phyloP scores from a whole-genome alignment of 2,797 vertebrate species.

The Neopelma chrysocephalum region DNA sequence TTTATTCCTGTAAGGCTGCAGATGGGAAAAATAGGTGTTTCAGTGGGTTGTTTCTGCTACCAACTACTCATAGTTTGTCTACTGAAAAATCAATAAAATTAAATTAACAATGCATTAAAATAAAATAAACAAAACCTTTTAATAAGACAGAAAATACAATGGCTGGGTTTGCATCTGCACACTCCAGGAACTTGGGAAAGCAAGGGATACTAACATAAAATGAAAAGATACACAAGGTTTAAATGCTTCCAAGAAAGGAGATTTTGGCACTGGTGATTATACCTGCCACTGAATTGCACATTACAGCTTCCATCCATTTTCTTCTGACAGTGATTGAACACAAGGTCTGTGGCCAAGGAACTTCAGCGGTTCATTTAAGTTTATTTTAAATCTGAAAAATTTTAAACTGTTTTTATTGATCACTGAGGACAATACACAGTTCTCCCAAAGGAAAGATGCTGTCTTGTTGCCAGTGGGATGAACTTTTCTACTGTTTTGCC shows the following conservation, averaged over 20 bases:
- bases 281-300: background rate
- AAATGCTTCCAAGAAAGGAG: conserved; percentile 1
- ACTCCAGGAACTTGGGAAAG: background rate
- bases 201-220: background rate
- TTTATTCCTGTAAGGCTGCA: background rate
- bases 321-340: conserved; percentile 8
- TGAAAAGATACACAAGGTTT: background rate
- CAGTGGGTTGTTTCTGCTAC: background rate
- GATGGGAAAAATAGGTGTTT: background rate
- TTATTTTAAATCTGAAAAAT: background rate
- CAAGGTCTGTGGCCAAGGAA: background rate
- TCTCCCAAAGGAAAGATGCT: background rate
- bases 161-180: background rate
- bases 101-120: background rate
- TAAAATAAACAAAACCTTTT: background rate
- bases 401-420: background rate
- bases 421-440: background rate
- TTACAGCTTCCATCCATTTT: conserved; percentile 30
- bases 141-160: background rate
- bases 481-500: background rate
- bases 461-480: background rate
- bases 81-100: background rate
- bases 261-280: background rate
- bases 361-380: background rate
- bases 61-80: background rate